Evolutionary conservation across 2,797 vertebrate species (phyloP).

Genomic region (Diglossa cyanea): DNA sequence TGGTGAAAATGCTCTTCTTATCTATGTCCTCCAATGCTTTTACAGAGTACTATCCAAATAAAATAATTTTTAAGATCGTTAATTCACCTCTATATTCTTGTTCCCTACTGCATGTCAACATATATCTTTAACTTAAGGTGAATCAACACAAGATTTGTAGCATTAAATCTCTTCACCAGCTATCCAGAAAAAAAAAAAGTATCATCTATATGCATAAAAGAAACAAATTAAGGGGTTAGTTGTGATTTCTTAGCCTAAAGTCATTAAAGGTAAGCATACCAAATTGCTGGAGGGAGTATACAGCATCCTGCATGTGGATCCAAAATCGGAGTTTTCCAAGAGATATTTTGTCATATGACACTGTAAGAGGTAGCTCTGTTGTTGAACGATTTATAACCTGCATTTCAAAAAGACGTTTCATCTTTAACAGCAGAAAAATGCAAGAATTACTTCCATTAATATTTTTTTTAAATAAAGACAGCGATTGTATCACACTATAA

Average conservation of each 20-base stretch:
- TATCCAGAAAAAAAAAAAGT: background rate
- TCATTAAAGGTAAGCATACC: constrained; percentile 75
- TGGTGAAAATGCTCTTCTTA: background rate
- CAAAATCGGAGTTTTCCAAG: constrained; percentile 91
- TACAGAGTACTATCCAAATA: background rate
- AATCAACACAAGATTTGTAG: background rate
- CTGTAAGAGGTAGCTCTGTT: constrained; percentile 85
- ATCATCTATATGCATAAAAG: background rate
- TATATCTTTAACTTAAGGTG: background rate
- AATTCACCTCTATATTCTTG: background rate
- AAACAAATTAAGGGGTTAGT: background rate
- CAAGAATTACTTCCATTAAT: background rate
- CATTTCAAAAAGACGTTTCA: background rate
- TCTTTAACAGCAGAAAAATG: background rate
- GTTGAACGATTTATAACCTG: constrained; percentile 89
- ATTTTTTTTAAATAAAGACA: background rate
- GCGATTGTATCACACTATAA: background rate
- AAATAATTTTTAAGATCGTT: background rate
- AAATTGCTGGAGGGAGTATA: constrained; percentile 90
- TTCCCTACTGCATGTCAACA: background rate
- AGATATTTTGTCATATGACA: constrained; percentile 90
- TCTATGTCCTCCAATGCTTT: background rate
- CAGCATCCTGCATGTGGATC: constrained; percentile 94
- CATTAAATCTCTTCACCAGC: background rate
- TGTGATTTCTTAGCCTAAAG: background rate